Evolutionary conservation across 2,888 invertebrate genomes (phyloP).

Genomic region (Lacanobia wlatinum): DNA sequence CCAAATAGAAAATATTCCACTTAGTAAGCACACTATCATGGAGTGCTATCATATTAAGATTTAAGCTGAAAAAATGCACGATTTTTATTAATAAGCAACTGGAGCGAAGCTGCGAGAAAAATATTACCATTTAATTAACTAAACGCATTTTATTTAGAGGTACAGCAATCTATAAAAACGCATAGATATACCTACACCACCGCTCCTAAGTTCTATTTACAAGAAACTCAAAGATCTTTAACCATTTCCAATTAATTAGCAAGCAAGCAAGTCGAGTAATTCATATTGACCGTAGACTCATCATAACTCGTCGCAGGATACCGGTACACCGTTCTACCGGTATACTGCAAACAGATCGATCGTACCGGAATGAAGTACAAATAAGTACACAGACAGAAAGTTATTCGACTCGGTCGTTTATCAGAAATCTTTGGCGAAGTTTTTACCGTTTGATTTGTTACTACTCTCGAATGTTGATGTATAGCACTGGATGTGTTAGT

Average conservation of each 20-base stretch:
- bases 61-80: no score
- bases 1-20: no score
- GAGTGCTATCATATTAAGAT: no score
- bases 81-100: no score
- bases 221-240: constrained; percentile 40
- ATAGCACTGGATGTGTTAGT: constrained; percentile 67
- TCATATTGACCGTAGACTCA: constrained; percentile 55
- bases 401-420: constrained; percentile 83
- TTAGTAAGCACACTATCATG: no score
- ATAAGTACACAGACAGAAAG: constrained; percentile 83
- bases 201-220: constrained; percentile 7
- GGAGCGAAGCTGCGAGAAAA: no score
- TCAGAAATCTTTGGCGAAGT: constrained; percentile 86
- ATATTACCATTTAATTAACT: no score
- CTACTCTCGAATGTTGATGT: constrained; percentile 70
- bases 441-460: constrained; percentile 89
- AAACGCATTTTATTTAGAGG: no score
- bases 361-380: constrained; percentile 84
- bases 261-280: constrained; percentile 24
- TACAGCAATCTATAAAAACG: no score
- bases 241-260: constrained; percentile 57
- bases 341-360: constrained; percentile 60
- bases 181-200: no score
- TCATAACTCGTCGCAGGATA: constrained; percentile 51
- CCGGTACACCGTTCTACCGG: constrained; percentile 10